These are phyloP conservation scores for Meda fulgida DNA, from an alignment of 2,797 vertebrate genomes.

Conservation along the genomic window DNA sequence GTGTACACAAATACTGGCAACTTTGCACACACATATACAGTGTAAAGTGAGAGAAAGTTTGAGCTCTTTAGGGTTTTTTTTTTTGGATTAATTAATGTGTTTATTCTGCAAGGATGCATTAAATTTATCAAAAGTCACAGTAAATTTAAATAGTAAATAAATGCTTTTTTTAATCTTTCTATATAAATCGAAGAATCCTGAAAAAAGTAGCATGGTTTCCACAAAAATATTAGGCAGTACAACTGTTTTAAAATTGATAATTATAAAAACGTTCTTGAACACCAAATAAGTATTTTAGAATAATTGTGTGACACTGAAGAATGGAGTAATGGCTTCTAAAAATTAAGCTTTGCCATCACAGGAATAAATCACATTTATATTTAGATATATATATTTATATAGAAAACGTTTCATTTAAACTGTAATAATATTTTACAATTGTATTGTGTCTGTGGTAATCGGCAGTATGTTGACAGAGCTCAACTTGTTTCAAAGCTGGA, in stretches of 20 bases:
- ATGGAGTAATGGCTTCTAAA: too few species aligned
- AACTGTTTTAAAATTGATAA: neutral
- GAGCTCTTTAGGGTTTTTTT: neutral
- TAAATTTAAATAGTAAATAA: neutral
- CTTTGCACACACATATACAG: neutral
- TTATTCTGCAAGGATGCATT: neutral
- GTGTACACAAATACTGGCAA: neutral
- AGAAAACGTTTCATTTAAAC: too few species aligned
- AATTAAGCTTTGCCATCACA: too few species aligned
- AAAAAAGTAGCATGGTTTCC: neutral
- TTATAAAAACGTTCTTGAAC: neutral
- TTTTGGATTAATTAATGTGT: neutral
- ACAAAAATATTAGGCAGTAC: neutral
- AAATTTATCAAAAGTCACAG: neutral
- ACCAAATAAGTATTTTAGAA: neutral
- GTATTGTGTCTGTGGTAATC: neutral
- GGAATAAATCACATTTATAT: neutral
- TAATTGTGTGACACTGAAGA: neutral
- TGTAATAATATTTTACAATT: too few species aligned
- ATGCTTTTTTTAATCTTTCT: neutral
- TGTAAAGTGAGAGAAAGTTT: neutral
- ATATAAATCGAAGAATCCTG: neutral
- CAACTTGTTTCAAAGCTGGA: neutral
- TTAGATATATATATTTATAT: too few species aligned
- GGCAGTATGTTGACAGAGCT: neutral